Conservation (phyloP, 2,113 vertebrate species). For the Pluvianellus socialis region DNA sequence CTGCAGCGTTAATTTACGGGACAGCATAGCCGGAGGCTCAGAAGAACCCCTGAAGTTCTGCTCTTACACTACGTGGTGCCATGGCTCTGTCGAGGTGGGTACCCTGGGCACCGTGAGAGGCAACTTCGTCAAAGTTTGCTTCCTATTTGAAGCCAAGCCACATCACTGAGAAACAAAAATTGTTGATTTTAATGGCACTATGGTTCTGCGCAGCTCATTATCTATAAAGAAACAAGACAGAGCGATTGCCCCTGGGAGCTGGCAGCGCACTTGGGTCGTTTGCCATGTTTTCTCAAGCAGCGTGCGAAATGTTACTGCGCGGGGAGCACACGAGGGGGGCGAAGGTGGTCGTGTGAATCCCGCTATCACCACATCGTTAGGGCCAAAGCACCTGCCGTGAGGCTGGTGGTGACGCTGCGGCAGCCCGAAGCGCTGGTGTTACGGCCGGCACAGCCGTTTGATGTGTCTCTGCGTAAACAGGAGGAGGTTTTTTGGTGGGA, state of each 20-base stretch:
- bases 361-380: rapidly evolving
- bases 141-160: no score
- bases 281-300: no score
- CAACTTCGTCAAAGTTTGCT: neutral
- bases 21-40: neutral
- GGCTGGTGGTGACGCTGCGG: neutral
- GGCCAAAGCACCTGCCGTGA: rapidly evolving
- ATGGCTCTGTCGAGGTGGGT: neutral
- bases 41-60: neutral
- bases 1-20: neutral
- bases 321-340: neutral
- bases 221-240: neutral
- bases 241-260: no score
- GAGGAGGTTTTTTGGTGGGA: neutral
- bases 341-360: no score
- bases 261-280: rapidly evolving
- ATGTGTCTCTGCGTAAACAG: neutral
- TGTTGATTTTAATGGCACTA: rapidly evolving
- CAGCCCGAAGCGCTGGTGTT: rapidly evolving
- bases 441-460: rapidly evolving
- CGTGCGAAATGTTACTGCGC: rapidly evolving
- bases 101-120: neutral
- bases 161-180: neutral
- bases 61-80: rapidly evolving
- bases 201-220: neutral